Percentiles rank a stretch among this genome's conserved stretches.
These are phyloP conservation scores for Polyodon spathula DNA, from an alignment of 2,113 vertebrate species.

Conservation along the genomic window DNA sequence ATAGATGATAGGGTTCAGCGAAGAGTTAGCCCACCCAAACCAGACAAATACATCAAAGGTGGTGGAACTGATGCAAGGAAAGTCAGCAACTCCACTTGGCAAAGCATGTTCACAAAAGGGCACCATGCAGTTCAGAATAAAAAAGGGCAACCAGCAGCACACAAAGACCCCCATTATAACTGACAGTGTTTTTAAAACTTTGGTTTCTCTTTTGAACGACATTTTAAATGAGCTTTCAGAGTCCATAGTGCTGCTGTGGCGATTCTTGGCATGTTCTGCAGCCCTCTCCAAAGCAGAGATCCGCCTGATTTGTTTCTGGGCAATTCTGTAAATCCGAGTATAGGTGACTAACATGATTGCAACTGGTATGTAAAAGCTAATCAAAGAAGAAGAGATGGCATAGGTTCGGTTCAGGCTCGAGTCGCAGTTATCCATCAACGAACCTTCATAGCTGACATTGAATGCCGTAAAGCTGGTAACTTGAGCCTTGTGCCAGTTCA, in stretches of 20 bases:
- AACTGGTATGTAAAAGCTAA: conserved; percentile 96
- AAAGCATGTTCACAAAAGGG: conserved; percentile 77
- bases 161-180: conserved; percentile 98
- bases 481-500: conserved; percentile 93
- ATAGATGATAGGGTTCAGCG: conserved; percentile 95
- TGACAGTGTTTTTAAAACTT: conserved; percentile 91
- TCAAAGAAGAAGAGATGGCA: conserved; percentile 91
- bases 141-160: conserved; percentile 96
- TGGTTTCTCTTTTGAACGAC: conserved; percentile 95
- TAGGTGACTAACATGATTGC: conserved; percentile 96
- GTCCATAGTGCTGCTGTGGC: conserved; percentile 76
- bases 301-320: conserved; percentile 88
- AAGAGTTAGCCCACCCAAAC: conserved; percentile 98
- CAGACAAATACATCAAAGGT: conserved; percentile 93
- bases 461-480: conserved; percentile 42
- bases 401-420: conserved; percentile 92
- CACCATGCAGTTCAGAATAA: conserved; percentile 94
- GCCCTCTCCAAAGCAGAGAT: conserved; percentile 91
- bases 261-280: conserved; percentile 87
- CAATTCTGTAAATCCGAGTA: conserved; percentile 93
- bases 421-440: conserved; percentile 74
- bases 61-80: conserved; percentile 85
- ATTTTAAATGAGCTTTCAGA: conserved; percentile 91
- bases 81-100: conserved; percentile 54
- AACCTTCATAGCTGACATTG: conserved; percentile 56